Evolutionary conservation across 2,113 vertebrate genomes (phyloP).

Genomic region (Oryzias curvinotus): DNA sequence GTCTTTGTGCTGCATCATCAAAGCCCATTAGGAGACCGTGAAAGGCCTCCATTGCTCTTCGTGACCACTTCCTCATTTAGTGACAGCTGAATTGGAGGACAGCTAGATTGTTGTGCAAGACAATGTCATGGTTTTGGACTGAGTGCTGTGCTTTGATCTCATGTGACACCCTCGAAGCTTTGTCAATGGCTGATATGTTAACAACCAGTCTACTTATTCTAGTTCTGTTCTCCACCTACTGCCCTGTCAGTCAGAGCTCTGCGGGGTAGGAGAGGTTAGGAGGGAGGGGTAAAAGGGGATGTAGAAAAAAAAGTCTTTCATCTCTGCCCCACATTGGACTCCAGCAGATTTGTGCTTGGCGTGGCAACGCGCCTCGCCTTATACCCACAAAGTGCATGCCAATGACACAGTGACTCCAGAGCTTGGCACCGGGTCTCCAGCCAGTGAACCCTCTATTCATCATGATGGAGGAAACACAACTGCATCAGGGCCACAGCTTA

Average conservation of each 20-base stretch:
- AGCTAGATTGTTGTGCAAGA: conserved; percentile 66
- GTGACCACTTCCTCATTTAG: conserved; percentile 68
- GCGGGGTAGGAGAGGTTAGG: conserved; percentile 31
- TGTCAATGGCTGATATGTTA: conserved; percentile 69
- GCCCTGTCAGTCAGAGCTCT: conserved; percentile 52
- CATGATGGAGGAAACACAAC: conserved; percentile 65
- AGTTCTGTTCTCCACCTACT: conserved; percentile 58
- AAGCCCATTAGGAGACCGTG: conserved; percentile 68
- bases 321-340: conserved; percentile 47
- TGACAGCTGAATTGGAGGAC: conserved; percentile 66
- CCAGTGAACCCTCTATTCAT: conserved; percentile 70
- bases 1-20: conserved; percentile 69
- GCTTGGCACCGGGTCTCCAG: conserved; percentile 70
- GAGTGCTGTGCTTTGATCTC: conserved; percentile 75
- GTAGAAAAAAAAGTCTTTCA: conserved; percentile 64
- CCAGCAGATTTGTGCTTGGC: conserved; percentile 46
- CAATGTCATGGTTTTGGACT: conserved; percentile 65
- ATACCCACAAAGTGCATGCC: conserved; percentile 59
- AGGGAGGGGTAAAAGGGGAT: conserved; percentile 12
- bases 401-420: conserved; percentile 57
- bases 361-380: conserved; percentile 53
- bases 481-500: conserved; percentile 58
- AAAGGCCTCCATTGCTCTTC: conserved; percentile 54
- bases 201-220: conserved; percentile 64
- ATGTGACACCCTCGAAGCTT: conserved; percentile 60